Evolutionary conservation across 2,888 invertebrate species (phyloP).

Genomic region (Phengaris arion): DNA sequence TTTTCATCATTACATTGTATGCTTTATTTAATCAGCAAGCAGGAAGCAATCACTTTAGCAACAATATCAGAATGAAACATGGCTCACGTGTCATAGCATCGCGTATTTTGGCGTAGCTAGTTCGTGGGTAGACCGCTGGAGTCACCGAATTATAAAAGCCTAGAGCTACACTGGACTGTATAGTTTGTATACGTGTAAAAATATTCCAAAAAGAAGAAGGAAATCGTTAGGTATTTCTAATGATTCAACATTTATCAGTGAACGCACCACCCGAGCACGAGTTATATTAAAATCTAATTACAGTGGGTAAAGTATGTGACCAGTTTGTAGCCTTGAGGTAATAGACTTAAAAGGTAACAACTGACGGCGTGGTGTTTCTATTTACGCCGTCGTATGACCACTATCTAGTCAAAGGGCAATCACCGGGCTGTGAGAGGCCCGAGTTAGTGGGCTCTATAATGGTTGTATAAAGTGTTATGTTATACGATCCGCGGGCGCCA

Average conservation of each 20-base stretch:
- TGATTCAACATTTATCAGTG: slow-evolving; percentile 5
- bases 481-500: not conserved
- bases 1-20: not conserved
- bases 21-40: too few species aligned
- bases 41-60: not conserved
- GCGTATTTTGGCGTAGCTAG: not conserved
- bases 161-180: not conserved
- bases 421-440: not conserved
- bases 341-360: slow-evolving; percentile 5
- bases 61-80: not conserved
- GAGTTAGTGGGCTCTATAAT: not conserved
- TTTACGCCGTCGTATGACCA: not conserved
- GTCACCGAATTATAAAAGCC: not conserved
- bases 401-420: not conserved
- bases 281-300: slow-evolving; percentile 9
- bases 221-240: not conserved
- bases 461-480: not conserved
- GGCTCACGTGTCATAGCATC: not conserved
- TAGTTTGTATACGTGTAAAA: not conserved
- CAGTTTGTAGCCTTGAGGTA: slow-evolving; percentile 14
- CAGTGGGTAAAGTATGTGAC: slow-evolving; percentile 5
- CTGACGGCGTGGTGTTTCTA: not conserved
- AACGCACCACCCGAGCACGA: not conserved
- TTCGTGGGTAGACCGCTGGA: not conserved
- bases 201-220: not conserved